Evolutionary conservation across 2,113 vertebrate species (phyloP).

Genomic region (Bettongia penicillata): DNA sequence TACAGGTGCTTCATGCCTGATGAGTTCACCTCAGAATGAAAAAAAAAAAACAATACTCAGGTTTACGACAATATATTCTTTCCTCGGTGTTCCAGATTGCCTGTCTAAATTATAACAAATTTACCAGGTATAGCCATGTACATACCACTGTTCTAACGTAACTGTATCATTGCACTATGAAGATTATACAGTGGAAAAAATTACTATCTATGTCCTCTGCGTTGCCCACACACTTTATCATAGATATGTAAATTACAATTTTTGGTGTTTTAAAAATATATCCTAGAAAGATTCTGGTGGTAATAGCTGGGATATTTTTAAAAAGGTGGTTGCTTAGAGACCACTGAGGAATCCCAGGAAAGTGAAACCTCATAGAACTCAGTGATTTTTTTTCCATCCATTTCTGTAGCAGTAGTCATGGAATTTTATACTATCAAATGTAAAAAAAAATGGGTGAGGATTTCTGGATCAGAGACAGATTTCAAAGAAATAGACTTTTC

Average conservation of each 20-base stretch:
- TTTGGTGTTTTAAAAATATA: not conserved
- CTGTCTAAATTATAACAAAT: not conserved
- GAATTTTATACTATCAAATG: not conserved
- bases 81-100: not conserved
- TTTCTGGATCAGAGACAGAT: not conserved
- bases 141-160: not conserved
- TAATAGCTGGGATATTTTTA: not conserved
- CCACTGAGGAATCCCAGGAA: not conserved
- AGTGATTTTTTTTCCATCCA: not conserved
- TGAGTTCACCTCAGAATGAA: not conserved
- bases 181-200: not conserved
- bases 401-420: not conserved
- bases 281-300: not conserved
- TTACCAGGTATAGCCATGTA: not conserved
- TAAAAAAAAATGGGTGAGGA: not conserved
- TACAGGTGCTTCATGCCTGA: not conserved
- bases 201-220: not conserved
- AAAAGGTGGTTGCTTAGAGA: not conserved
- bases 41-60: not conserved
- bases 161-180: not conserved
- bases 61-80: not conserved
- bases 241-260: not conserved
- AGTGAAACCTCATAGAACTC: not conserved
- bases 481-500: not conserved
- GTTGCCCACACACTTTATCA: not conserved